Conservation (phyloP, 2,113 vertebrate species). For the Planiliza haematocheilus region DNA sequence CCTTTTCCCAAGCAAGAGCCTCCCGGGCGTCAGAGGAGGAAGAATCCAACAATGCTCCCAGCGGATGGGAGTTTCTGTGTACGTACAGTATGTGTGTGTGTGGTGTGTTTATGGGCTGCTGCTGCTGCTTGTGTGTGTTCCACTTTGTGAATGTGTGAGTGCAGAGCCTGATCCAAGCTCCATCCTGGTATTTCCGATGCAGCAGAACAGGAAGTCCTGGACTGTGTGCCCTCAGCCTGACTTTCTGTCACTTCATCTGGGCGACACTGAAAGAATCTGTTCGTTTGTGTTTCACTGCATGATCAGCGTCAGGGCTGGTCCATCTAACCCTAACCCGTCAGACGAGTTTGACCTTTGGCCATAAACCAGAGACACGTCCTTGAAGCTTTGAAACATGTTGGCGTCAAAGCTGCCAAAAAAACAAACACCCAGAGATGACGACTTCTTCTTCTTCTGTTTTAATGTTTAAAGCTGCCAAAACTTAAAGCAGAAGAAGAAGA, state of each 20-base stretch:
- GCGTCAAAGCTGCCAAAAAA: too few relatives aligned
- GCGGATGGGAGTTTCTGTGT: slow-evolving; percentile 56
- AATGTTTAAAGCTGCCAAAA: too few relatives aligned
- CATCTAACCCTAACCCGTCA: too few relatives aligned
- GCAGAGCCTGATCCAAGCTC: slow-evolving; percentile 33
- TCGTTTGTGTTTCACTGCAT: neutral
- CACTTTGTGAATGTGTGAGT: slow-evolving; percentile 23
- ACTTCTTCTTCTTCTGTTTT: too few relatives aligned
- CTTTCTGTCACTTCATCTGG: slow-evolving; percentile 8
- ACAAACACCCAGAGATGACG: too few relatives aligned
- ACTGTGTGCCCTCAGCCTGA: slow-evolving; percentile 30
- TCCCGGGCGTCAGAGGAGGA: slow-evolving; percentile 60
- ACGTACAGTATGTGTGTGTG: slow-evolving; percentile 17
- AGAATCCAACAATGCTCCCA: slow-evolving; percentile 70
- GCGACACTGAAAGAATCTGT: too few relatives aligned
- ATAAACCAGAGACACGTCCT: too few relatives aligned
- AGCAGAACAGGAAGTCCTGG: slow-evolving; percentile 60
- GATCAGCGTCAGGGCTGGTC: too few relatives aligned
- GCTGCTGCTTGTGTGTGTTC: slow-evolving; percentile 24
- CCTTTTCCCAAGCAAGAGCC: slow-evolving; percentile 67
- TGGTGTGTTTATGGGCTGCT: slow-evolving; percentile 4
- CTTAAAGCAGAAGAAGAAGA: too few relatives aligned
- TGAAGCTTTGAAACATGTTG: too few relatives aligned
- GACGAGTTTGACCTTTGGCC: too few relatives aligned
- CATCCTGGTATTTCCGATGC: slow-evolving; percentile 76